Conservation (phyloP, 2,797 vertebrate genomes). For the Sebastes kiyomatsui region DNA sequence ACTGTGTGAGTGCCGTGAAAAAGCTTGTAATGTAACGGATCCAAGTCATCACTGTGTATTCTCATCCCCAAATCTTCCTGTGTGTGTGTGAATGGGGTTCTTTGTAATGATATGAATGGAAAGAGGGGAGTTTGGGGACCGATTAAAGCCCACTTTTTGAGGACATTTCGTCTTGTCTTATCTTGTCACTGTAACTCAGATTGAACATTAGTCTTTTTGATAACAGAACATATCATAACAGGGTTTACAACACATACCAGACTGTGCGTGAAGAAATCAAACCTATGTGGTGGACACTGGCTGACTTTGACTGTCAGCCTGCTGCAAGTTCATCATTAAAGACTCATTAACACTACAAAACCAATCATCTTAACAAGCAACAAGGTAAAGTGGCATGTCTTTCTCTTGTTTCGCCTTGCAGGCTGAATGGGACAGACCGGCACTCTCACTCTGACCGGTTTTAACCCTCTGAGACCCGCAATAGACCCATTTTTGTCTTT, state of each 20-base stretch:
- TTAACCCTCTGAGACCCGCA: neutral
- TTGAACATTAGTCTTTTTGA: neutral
- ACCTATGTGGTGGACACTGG: neutral
- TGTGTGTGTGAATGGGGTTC: conserved; percentile 2
- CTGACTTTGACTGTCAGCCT: neutral
- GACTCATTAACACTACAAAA: neutral
- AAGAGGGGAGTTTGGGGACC: neutral
- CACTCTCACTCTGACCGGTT: neutral
- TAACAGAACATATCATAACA: neutral
- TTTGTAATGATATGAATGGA: conserved; percentile 25
- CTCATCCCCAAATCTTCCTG: neutral
- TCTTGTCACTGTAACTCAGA: neutral
- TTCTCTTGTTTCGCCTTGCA: neutral
- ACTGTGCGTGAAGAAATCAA: neutral
- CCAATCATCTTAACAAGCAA: neutral
- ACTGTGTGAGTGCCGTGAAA: neutral
- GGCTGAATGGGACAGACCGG: neutral
- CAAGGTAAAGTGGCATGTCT: neutral
- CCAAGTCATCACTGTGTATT: neutral
- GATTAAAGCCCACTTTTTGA: neutral
- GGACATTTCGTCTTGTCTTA: neutral
- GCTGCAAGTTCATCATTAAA: neutral
- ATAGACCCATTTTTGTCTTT: neutral
- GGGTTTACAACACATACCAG: neutral
- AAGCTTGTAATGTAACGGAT: conserved; percentile 6